Evolutionary conservation across 2,113 vertebrate genomes (phyloP), one percentile per base, ranked within the genome.

Genomic region (Microtus oregoni): DNA sequence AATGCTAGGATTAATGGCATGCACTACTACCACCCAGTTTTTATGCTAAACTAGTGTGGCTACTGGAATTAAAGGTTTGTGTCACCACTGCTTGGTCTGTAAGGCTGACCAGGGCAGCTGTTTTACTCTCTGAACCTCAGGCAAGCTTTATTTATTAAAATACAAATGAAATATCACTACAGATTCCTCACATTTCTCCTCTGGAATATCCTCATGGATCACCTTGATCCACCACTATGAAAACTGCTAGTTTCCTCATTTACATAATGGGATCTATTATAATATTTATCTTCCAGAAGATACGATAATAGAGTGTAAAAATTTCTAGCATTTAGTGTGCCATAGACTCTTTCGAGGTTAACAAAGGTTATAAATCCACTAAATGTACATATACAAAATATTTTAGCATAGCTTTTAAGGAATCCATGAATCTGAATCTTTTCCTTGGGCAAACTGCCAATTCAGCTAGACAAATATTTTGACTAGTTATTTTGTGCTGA

Each of bases 401-500:
- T 86, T 81, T 67, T 52, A 41, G 2, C 12, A 24, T 30, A 85
- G n/a, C 22, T 10, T 35, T 13, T 17, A 81, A 58, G 52, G 70
- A 82, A n/a, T 82, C 92, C 30, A 90, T 35, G 17, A 95, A 52
- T 52, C 76, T 65, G 52, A 92, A 30, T 20, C 41, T 44, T 20
- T 86, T 82, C 85, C 44, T 73, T 55, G 44, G 26, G 24, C 65
- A 87, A 50, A 65, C 26, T 50, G 35, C 65, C 77, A 82, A 50
- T 85, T 87, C 83, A 90, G 41, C 61, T 65, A 22, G 76, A 86
- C 17, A 95, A 89, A n/a, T 77, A 30, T 86, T 94, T 87, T 92
- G 41, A 92, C 73, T 9, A 76, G 68, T 41, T 75, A 75, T 19
- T 87, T 41, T 77, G 12, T 73, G 83, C 5, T 58, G 70, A 77